Base-by-base conservation (phyloP, 2,113 vertebrate species). In the Marmota flaviventris region DNA sequence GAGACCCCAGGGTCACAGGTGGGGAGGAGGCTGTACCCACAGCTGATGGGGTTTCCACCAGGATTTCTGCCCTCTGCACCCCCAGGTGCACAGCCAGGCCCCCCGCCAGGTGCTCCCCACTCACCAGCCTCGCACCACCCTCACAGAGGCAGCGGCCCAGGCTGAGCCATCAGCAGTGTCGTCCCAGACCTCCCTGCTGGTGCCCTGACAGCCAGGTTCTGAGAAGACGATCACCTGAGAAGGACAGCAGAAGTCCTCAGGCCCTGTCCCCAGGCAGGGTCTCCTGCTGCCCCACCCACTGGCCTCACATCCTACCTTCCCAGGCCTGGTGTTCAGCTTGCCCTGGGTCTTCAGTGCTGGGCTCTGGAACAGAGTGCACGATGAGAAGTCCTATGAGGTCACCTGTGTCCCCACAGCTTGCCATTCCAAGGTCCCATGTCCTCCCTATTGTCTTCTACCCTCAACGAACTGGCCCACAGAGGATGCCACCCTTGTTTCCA, bases 41-140 rank as follows among this genome's bases (percentile, higher is more conserved):
- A 45, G 86, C 78, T 63, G 24, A 63, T 11, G 42, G 51, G 39
- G 39, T 76, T 96, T 84, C 72, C 34, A 24, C 85, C 24, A 72
- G 48, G 65, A 25, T 76, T n/a, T 2, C 25, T 45, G 32, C n/a
- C 53, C 86, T 85, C 27, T 12, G 4, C 29, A 39, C 37, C 91
- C 45, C 17, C 0, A 14, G 45, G 45, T 67, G 86, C 82, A 65
- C 39, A 61, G 25, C 27, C 89, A 78, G 29, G 16, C 8, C 24
- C 27, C 69, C 45, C 11, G 9, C 32, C 0, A 4, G 53, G 29
- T 14, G 0, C 0, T 24, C 0, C 9, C 10, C 29, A 95, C 99
- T 99, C 98, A 99, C 99, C 99, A 99, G 97, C 99, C 99, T 96
- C 99, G 98, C 78, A 99, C 82, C 78, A 99, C 99, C 61, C 98